Conservation (phyloP, 2,888 invertebrate species). For the Pteria penguin region DNA sequence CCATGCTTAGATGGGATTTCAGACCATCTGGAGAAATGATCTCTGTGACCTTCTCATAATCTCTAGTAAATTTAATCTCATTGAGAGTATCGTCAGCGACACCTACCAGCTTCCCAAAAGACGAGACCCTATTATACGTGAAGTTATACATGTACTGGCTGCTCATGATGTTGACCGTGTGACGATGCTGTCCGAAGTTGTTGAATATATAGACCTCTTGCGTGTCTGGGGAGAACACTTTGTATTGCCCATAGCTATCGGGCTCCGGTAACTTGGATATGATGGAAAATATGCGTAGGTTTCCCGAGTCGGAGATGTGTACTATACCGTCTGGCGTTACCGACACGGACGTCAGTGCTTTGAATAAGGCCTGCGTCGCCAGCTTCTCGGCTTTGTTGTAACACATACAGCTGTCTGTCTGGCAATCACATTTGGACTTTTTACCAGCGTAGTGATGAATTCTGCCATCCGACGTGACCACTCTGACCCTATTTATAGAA, state of each 20-base stretch:
- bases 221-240: constrained; percentile 95
- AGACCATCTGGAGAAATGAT: constrained; percentile 80
- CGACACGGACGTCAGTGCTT: constrained; percentile 90
- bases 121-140: constrained; percentile 97
- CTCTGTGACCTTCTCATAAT: constrained; percentile 92
- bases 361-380: constrained; percentile 95
- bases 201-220: constrained; percentile 87
- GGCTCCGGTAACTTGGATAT: constrained; percentile 75
- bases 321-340: constrained; percentile 97
- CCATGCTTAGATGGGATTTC: constrained; percentile 86
- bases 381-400: constrained; percentile 85
- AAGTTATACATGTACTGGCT: constrained; percentile 96
- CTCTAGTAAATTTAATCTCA: constrained; percentile 90
- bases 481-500: constrained; percentile 91
- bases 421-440: constrained; percentile 83
- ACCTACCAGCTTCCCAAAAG: constrained; percentile 94
- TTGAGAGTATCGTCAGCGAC: constrained; percentile 95
- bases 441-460: constrained; percentile 96
- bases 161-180: constrained; percentile 96
- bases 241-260: constrained; percentile 83
- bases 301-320: constrained; percentile 95
- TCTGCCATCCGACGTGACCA: constrained; percentile 95
- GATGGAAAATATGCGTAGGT: constrained; percentile 85
- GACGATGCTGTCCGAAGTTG: constrained; percentile 94
- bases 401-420: constrained; percentile 90